phyloP scores from a whole-genome alignment of 2,888 invertebrate genomes.

The Terebella lapidaria region DNA sequence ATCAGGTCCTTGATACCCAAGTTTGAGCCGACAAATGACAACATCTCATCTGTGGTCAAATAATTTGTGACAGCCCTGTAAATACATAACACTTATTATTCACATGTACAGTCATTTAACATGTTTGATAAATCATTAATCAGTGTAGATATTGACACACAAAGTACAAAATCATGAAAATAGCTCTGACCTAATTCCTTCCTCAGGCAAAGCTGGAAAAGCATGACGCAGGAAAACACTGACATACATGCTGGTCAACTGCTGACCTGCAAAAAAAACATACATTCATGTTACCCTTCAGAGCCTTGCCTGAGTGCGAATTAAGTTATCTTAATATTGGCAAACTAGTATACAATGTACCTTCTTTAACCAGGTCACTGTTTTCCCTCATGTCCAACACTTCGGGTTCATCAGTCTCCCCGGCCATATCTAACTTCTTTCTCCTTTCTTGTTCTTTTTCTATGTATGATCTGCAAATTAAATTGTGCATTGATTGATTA shows the following conservation, averaged over 20 bases:
- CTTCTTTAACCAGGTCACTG: constrained; percentile 64
- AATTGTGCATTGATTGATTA: neutral
- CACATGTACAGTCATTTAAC: neutral
- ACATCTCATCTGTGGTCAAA: constrained; percentile 63
- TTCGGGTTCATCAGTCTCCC: constrained; percentile 54
- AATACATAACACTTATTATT: constrained; percentile 14
- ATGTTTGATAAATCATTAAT: neutral
- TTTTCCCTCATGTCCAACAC: constrained; percentile 64
- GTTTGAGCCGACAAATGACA: constrained; percentile 68
- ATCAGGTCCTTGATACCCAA: constrained; percentile 81
- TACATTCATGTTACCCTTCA: no score
- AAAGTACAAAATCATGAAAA: neutral
- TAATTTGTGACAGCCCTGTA: constrained; percentile 62
- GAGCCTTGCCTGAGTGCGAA: no score
- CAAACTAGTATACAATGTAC: no score
- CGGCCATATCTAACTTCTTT: constrained; percentile 64
- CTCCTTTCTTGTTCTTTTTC: constrained; percentile 67
- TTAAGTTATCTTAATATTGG: neutral
- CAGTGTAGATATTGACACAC: no score
- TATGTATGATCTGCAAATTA: constrained; percentile 60
- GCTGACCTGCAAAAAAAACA: constrained; percentile 55
- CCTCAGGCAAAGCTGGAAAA: constrained; percentile 70
- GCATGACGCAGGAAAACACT: constrained; percentile 66
- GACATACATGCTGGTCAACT: constrained; percentile 65
- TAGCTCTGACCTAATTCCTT: constrained; percentile 62